Conservation (phyloP, 2,797 vertebrate genomes). For the Tapirus indicus region DNA sequence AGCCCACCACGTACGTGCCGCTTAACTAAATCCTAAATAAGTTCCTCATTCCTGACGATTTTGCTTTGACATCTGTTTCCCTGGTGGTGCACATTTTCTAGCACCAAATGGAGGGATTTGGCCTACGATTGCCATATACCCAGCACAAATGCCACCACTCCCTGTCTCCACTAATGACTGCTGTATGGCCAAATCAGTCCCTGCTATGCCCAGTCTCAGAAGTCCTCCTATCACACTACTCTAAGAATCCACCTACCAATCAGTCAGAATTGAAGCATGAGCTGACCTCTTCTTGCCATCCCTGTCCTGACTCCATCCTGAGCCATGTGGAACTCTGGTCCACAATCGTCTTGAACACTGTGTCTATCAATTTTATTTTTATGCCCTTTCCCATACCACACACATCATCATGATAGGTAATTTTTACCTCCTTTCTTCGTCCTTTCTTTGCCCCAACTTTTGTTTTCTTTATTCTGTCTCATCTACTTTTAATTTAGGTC, state of each 20-base stretch:
- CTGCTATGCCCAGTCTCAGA: not conserved
- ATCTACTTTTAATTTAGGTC: conserved; percentile 14
- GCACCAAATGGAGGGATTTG: not conserved
- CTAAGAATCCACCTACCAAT: not conserved
- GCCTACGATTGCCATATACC: not conserved
- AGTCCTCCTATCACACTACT: not conserved
- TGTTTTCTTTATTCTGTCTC: not conserved
- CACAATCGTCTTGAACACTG: not conserved
- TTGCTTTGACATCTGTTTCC: conserved; percentile 1
- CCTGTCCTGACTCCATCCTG: not conserved
- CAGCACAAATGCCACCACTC: not conserved
- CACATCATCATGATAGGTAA: not conserved
- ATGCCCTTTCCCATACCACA: not conserved
- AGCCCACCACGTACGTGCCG: not conserved
- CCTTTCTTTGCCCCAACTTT: conserved; percentile 20
- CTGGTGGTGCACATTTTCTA: not conserved
- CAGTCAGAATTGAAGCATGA: not conserved
- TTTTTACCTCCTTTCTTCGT: not conserved
- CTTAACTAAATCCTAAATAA: not conserved
- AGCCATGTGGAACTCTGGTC: not conserved
- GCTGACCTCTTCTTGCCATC: not conserved
- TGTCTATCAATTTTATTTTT: not conserved
- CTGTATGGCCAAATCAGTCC: not conserved
- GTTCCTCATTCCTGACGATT: not conserved
- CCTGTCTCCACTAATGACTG: not conserved